phyloP scores from a whole-genome alignment of 2,888 invertebrate genomes.

The Acanthosepion lycidas region DNA sequence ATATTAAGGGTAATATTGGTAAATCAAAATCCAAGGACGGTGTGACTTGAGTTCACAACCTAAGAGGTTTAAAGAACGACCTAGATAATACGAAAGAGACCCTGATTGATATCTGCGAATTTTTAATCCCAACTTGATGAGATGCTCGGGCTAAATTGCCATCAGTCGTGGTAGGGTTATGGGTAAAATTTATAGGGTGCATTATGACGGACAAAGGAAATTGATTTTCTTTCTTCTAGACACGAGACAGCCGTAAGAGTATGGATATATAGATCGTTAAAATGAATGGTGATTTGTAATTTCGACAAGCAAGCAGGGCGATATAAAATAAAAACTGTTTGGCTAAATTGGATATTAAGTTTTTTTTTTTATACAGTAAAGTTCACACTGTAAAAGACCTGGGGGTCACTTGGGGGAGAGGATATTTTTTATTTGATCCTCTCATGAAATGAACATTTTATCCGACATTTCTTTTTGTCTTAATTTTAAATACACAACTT shows the following conservation, averaged over 20 bases:
- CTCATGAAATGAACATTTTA: too few relatives aligned
- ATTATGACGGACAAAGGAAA: not conserved
- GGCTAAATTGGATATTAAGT: too few relatives aligned
- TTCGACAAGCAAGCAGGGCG: not conserved
- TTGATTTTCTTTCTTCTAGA: not conserved
- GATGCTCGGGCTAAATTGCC: not conserved
- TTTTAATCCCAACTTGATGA: not conserved
- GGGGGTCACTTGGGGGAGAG: too few relatives aligned
- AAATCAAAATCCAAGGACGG: not conserved
- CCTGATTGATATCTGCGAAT: slow-evolving; percentile 4
- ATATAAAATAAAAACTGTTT: too few relatives aligned
- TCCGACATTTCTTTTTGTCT: too few relatives aligned
- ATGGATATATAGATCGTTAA: too few relatives aligned
- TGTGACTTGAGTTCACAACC: not conserved
- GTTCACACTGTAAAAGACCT: too few relatives aligned
- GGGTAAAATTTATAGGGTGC: not conserved
- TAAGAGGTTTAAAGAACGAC: not conserved
- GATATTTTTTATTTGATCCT: too few relatives aligned
- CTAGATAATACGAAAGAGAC: not conserved
- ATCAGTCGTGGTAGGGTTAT: not conserved
- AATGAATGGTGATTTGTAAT: not conserved
- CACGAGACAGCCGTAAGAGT: not conserved
- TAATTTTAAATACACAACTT: too few relatives aligned
- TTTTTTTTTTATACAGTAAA: too few relatives aligned
- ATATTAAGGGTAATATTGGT: not conserved